Conservation (phyloP, 2,888 invertebrate genomes). For the Chymomyza amoena region DNA sequence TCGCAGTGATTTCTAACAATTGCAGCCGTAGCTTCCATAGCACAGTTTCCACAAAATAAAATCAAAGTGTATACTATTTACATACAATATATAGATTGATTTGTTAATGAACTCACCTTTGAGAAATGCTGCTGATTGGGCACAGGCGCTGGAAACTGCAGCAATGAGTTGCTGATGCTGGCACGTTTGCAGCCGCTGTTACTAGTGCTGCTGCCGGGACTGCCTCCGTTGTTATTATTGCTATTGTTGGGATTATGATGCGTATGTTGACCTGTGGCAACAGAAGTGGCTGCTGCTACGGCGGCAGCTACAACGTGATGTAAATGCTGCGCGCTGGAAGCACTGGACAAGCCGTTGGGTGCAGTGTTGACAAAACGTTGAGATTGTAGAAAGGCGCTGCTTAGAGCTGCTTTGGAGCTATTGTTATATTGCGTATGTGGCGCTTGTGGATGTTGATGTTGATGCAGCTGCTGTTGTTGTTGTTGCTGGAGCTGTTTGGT, state of each 20-base stretch:
- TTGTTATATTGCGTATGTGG: background rate
- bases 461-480: background rate
- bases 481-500: conserved; percentile 12
- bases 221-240: conserved; percentile 35
- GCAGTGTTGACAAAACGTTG: conserved; percentile 19
- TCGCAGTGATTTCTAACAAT: conserved; percentile 14
- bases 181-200: conserved; percentile 46
- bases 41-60: conserved; percentile 1
- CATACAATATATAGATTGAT: conserved; percentile 17
- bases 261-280: conserved; percentile 58
- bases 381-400: conserved; percentile 16
- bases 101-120: conserved; percentile 54
- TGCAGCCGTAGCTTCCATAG: conserved; percentile 21
- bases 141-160: conserved; percentile 47
- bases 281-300: conserved; percentile 63
- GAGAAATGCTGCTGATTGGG: conserved; percentile 43
- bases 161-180: conserved; percentile 55
- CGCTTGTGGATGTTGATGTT: background rate
- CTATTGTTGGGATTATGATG: conserved; percentile 32
- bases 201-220: conserved; percentile 35
- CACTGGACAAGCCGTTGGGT: conserved; percentile 32
- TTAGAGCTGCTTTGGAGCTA: conserved; percentile 7
- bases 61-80: background rate
- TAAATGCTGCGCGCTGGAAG: conserved; percentile 40
- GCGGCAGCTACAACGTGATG: conserved; percentile 67